Percentiles rank a stretch among this genome's conserved stretches.
Conservation (phyloP, 1,140 invertebrate genomes). For the Saxidomus purpurata region DNA sequence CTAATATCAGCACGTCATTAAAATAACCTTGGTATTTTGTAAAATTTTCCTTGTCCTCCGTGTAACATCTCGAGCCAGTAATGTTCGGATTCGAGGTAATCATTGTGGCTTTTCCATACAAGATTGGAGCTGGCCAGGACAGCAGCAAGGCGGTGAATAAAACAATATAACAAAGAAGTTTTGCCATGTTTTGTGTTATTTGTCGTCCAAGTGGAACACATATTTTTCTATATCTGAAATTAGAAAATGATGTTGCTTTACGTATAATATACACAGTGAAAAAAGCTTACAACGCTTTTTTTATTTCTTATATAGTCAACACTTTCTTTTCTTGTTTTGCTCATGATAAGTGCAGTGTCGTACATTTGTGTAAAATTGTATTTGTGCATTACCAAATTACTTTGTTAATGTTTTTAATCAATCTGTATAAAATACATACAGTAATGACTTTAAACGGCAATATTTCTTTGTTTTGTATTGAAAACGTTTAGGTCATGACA, state of each 20-base stretch:
- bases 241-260: constrained; percentile 61
- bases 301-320: no score
- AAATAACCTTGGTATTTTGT: constrained; percentile 56
- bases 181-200: constrained; percentile 49
- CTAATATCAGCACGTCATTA: constrained; percentile 57
- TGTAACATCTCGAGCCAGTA: constrained; percentile 62
- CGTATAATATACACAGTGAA: constrained; percentile 46
- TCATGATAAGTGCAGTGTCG: no score
- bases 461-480: no score
- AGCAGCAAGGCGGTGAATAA: constrained; percentile 64
- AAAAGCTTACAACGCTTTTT: no score
- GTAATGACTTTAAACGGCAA: no score
- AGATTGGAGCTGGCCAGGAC: constrained; percentile 73
- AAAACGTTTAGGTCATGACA: no score
- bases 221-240: constrained; percentile 72
- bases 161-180: constrained; percentile 63
- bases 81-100: constrained; percentile 26
- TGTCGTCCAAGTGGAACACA: constrained; percentile 72
- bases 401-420: no score
- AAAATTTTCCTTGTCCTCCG: constrained; percentile 54
- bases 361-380: no score
- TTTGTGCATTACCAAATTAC: no score
- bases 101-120: constrained; percentile 68
- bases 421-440: no score
- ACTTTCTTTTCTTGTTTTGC: no score